phyloP scores from a whole-genome alignment of 2,113 vertebrate genomes.

The Crotalus helleri region DNA sequence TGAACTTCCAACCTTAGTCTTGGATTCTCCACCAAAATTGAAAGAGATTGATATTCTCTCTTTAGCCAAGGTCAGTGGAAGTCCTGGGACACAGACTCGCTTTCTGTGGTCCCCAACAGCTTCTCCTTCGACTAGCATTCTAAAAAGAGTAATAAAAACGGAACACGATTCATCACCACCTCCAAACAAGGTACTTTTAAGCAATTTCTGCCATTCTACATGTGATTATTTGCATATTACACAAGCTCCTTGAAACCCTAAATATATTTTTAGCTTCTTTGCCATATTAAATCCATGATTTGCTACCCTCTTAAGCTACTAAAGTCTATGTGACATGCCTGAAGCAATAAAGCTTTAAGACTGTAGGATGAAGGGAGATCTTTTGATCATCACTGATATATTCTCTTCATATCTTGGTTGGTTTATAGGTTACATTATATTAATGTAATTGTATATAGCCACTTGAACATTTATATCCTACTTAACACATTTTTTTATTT shows the following conservation, averaged over 20 bases:
- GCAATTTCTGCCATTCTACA: neutral
- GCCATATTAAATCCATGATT: neutral
- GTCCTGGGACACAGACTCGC: slow-evolving; percentile 70
- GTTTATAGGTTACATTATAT: neutral
- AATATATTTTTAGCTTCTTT: neutral
- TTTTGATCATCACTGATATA: neutral
- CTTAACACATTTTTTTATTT: neutral
- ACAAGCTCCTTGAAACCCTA: neutral
- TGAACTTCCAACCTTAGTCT: neutral
- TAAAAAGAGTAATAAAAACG: slow-evolving; percentile 88
- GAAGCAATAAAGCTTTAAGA: neutral
- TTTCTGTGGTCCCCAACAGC: slow-evolving; percentile 90
- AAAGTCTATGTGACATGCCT: neutral
- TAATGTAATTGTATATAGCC: neutral
- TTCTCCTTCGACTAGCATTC: slow-evolving; percentile 92
- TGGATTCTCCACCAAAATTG: slow-evolving; percentile 78
- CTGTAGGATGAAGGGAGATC: neutral
- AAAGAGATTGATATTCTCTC: slow-evolving; percentile 46
- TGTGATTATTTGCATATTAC: neutral
- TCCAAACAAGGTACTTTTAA: slow-evolving; percentile 80
- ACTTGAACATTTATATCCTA: no score
- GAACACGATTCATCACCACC: slow-evolving; percentile 57
- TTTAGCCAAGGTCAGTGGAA: slow-evolving; percentile 61
- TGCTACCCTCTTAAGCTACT: neutral
- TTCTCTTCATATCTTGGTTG: neutral